Evolutionary conservation across 92 coral and sea anemone genomes (phyloP), one percentile per base, ranked within the genome.

Genomic region (Nematostella vectensis): DNA sequence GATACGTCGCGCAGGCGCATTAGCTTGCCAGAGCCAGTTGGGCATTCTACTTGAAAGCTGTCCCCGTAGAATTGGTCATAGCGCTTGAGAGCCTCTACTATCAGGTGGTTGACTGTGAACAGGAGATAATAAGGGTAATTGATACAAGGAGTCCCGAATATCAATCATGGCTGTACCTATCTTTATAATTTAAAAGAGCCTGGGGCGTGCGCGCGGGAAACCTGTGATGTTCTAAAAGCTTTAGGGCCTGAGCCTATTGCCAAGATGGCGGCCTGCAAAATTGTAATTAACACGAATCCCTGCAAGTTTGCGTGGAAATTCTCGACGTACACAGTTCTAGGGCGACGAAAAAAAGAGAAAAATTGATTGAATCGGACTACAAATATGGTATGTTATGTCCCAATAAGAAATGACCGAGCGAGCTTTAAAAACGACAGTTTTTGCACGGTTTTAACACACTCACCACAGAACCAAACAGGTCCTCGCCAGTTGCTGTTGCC

Each of bases 401-500:
- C n/a, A n/a, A n/a, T n/a, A n/a, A n/a, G n/a, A n/a, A n/a, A n/a
- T n/a, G n/a, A n/a, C n/a, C n/a, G n/a, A n/a, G n/a, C n/a, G n/a
- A n/a, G n/a, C n/a, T n/a, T n/a, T n/a, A n/a, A n/a, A n/a, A n/a
- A n/a, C n/a, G n/a, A n/a, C n/a, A n/a, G n/a, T n/a, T n/a, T n/a
- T n/a, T n/a, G n/a, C n/a, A n/a, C n/a, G n/a, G n/a, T n/a, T n/a
- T n/a, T n/a, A 6, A 33, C 6, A 15, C 40, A 63, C 96, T 70
- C 50, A 82, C 96, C 71, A 44, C 96, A 87, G 31, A 74, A 57
- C 96, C 96, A 87, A 22, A 87, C 62, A 2, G 96, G 96, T 21
- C 96, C 96, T n/a, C 96, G 70, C 96, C 96, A 87, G 72, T 87
- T 87, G 58, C 96, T 87, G 71, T 87, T 87, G 15, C 96, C 96